These are phyloP conservation scores for Caenorhabditis tropicalis DNA, from an alignment of 1,140 invertebrate genomes.

Conservation along the genomic window DNA sequence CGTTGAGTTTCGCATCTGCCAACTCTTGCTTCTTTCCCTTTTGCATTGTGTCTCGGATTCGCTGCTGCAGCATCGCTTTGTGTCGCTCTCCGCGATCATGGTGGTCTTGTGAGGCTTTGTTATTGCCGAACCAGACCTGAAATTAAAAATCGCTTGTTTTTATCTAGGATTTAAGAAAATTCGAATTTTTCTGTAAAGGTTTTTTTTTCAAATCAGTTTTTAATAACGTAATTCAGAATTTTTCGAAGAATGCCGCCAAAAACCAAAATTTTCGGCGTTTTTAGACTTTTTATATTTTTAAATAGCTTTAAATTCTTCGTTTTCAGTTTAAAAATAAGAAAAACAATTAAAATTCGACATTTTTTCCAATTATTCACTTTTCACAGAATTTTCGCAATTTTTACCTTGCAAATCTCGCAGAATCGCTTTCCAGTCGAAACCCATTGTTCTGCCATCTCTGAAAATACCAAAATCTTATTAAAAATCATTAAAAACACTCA, in stretches of 20 bases:
- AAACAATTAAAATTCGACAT: background rate
- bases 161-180: background rate
- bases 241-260: too few relatives aligned
- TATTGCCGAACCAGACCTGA: conserved; percentile 26
- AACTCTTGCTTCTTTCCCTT: conserved; percentile 16
- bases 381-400: background rate
- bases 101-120: background rate
- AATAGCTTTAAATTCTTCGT: background rate
- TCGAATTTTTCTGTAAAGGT: background rate
- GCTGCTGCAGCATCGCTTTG: conserved; percentile 1
- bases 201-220: background rate
- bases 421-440: background rate
- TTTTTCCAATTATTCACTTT: background rate
- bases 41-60: conserved; percentile 21
- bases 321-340: too few relatives aligned
- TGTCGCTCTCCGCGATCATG: conserved; percentile 20
- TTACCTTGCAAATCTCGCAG: conserved; percentile 35
- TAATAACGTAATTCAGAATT: too few relatives aligned
- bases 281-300: background rate
- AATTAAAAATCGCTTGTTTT: background rate
- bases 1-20: conserved; percentile 7
- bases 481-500: background rate
- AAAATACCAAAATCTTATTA: background rate
- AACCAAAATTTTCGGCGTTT: background rate
- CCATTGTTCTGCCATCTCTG: conserved; percentile 23